Evolutionary conservation across 2,797 vertebrate species (phyloP), one percentile per base, ranked within the genome.

Genomic region (Pithecia hirsuta): DNA sequence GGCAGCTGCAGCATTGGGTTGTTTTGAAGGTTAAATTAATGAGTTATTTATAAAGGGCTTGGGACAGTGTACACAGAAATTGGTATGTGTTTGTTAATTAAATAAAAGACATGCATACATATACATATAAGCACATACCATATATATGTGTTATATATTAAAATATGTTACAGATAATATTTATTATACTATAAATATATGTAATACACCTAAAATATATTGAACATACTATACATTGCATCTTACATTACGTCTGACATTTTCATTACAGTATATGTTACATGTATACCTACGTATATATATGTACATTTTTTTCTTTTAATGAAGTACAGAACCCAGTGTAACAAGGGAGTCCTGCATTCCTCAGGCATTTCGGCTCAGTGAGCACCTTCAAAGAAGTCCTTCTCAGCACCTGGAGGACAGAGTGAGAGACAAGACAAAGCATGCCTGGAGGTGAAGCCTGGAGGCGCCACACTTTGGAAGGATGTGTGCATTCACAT

Each of bases 21-120:
- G 14, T 52, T 90, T 50, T 91, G 78, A 91, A 89, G 52, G 52
- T 70, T 75, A 87, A 81, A 39, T 78, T 28, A 84, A 39, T 74
- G 22, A 57, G 10, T 81, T 70, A 36, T 67, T 84, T 78, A 41
- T 20, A 28, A 88, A 85, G 74, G 13, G 22, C 78, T 79, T 72
- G 14, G 12, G 79, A 24, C 19, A 64, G 7, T 67, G 2, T 74
- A 24, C 3, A 41, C 22, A 50, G 67, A 30, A 57, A 89, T 24
- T 36, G 52, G 46, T 50, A 46, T 39, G 1, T 44, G 59, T 87
- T 61, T 55, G n/a, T 28, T 57, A 36, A 75, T 30, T 84, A 84
- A 93, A 55, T 92, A 76, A 52, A 91, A 87, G 22, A 52, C 7
- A 46, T 61, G 70, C 4, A 59, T 52, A 89, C 55, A 72, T 50